Percentiles rank a stretch among this genome's conserved stretches.
phyloP scores from a whole-genome alignment of 2,888 invertebrate species.

The Cloeon dipterum region DNA sequence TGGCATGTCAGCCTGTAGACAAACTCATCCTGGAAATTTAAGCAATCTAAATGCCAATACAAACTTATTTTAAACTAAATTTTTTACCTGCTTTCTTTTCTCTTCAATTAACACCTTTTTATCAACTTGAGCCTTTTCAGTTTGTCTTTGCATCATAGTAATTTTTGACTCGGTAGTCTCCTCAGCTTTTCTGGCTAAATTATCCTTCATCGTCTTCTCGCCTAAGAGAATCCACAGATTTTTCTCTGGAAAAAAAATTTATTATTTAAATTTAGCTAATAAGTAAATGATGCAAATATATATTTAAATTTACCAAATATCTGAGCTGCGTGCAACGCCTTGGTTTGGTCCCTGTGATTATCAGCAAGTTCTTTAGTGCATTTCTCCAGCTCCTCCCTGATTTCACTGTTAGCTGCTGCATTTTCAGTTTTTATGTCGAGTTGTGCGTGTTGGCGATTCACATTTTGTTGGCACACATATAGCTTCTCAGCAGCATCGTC shows the following conservation, averaged over 20 bases:
- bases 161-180: slow-evolving; percentile 36
- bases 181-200: slow-evolving; percentile 35
- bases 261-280: background rate
- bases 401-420: slow-evolving; percentile 20
- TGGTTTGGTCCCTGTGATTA: slow-evolving; percentile 21
- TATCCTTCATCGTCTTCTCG: slow-evolving; percentile 4
- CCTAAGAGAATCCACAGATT: slow-evolving; percentile 32
- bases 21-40: slow-evolving; percentile 27
- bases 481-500: slow-evolving; percentile 31
- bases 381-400: slow-evolving; percentile 26
- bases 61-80: background rate
- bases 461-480: slow-evolving; percentile 36
- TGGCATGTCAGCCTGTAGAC: slow-evolving; percentile 42
- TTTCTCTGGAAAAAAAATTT: slow-evolving; percentile 18
- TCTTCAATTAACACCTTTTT: slow-evolving; percentile 28
- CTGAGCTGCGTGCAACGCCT: slow-evolving; percentile 22
- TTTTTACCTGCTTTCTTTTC: slow-evolving; percentile 27
- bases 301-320: slow-evolving; percentile 17
- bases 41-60: background rate
- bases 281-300: background rate
- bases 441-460: slow-evolving; percentile 24
- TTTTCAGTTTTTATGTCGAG: slow-evolving; percentile 27
- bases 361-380: slow-evolving; percentile 23
- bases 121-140: slow-evolving; percentile 35
- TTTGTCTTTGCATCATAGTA: slow-evolving; percentile 34